Evolutionary conservation across 2,888 invertebrate genomes (phyloP).

Genomic region (Cactoblastis cactorum): DNA sequence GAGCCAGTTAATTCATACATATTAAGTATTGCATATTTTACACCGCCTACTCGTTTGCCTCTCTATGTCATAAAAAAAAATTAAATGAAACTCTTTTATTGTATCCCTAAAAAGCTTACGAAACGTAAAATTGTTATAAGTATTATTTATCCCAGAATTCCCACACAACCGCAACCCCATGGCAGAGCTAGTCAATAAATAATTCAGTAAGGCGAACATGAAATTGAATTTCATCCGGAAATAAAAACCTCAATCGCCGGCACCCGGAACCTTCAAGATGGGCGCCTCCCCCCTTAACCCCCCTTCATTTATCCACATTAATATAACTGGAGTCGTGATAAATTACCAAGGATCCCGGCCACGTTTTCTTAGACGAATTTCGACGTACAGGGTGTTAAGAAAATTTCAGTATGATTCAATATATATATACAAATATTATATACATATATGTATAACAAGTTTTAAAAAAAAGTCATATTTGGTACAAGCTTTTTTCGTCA

Average conservation of each 20-base stretch:
- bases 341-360: conserved; percentile 69
- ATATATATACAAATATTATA: neutral
- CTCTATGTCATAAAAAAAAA: too few species aligned
- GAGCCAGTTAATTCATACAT: too few species aligned
- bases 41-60: too few species aligned
- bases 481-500: too few species aligned
- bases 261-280: conserved; percentile 12
- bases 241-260: conserved; percentile 13
- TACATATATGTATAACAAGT: too few species aligned
- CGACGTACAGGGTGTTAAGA: conserved; percentile 49
- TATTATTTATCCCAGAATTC: neutral
- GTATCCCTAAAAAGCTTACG: too few species aligned
- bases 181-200: neutral
- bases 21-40: too few species aligned
- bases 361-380: conserved; percentile 75
- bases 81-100: too few species aligned
- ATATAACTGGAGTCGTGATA: conserved; percentile 77
- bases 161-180: neutral
- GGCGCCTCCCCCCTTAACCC: conserved; percentile 23
- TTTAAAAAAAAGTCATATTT: too few species aligned
- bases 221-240: conserved; percentile 6
- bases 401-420: neutral
- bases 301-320: conserved; percentile 64
- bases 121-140: too few species aligned
- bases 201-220: neutral